A percentile compares a stretch with the other conserved stretches of the same genome.
phyloP scores from a whole-genome alignment of 1,140 invertebrate genomes.

The Colletes latitarsis region DNA sequence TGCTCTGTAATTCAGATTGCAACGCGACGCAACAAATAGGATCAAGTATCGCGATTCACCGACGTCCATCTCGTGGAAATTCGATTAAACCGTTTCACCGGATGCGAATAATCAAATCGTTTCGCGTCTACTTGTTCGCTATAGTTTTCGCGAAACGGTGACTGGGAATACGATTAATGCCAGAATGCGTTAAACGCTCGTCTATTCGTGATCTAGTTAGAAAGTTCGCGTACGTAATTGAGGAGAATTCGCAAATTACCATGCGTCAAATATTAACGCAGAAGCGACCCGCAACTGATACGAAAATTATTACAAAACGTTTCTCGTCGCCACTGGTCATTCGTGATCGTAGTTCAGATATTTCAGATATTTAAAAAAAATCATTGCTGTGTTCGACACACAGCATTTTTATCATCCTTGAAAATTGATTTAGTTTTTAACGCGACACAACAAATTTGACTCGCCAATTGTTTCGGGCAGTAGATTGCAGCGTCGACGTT shows the following conservation, averaged over 20 bases:
- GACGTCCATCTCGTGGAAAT: not conserved
- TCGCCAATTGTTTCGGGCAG: too few species aligned
- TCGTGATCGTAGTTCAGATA: too few species aligned
- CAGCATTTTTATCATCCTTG: too few species aligned
- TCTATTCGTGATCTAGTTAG: not conserved
- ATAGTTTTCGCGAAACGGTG: not conserved
- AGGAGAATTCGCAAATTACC: not conserved
- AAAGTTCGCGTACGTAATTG: not conserved
- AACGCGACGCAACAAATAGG: not conserved
- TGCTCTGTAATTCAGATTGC: not conserved
- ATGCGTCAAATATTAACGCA: too few species aligned
- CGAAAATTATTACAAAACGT: too few species aligned
- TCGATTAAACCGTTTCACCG: slow-evolving; percentile 22
- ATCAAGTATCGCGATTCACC: not conserved
- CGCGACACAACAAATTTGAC: too few species aligned
- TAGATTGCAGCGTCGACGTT: too few species aligned
- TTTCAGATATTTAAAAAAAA: too few species aligned
- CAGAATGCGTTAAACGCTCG: not conserved
- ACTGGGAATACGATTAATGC: not conserved
- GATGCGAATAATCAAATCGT: not conserved
- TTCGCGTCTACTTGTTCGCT: not conserved
- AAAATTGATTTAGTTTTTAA: too few species aligned
- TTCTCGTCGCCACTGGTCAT: too few species aligned
- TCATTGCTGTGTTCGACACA: too few species aligned
- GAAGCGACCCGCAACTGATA: too few species aligned